Conservation (phyloP, 2,113 vertebrate species). For the Hylia prasina region DNA sequence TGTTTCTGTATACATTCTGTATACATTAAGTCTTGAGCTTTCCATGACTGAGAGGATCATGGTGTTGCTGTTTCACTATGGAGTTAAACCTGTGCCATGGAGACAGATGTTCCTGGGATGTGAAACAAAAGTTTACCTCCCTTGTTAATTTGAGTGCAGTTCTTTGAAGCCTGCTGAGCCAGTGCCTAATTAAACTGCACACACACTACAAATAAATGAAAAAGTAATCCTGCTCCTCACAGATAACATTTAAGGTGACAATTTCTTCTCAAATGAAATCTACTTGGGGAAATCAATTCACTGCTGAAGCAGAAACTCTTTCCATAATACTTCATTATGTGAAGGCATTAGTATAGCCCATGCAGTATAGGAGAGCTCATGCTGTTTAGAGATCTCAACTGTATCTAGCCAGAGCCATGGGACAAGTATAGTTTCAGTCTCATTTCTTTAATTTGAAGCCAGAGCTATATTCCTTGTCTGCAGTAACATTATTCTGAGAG, state of each 20-base stretch:
- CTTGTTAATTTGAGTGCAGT: not conserved
- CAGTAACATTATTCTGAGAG: not conserved
- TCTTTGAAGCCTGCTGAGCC: not conserved
- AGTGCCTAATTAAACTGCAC: constrained; percentile 8
- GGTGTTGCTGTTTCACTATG: not conserved
- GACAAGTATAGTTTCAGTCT: not conserved
- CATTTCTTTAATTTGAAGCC: not conserved
- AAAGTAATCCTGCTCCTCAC: not conserved
- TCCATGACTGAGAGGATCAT: not conserved
- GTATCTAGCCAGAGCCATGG: not conserved
- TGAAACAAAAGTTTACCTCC: not conserved
- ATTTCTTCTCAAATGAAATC: not conserved
- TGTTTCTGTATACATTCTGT: not conserved
- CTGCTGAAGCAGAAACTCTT: constrained; percentile 1
- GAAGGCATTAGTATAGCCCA: not conserved
- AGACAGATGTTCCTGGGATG: not conserved
- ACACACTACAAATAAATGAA: not conserved
- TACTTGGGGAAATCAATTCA: constrained; percentile 36
- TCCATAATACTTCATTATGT: not conserved
- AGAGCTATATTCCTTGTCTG: not conserved
- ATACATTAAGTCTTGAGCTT: not conserved
- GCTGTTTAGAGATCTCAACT: not conserved
- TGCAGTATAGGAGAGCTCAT: rapidly evolving
- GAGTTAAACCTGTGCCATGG: not conserved
- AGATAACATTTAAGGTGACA: constrained; percentile 20